phyloP scores from a whole-genome alignment of 2,888 invertebrate species.

The Gibbula magus region DNA sequence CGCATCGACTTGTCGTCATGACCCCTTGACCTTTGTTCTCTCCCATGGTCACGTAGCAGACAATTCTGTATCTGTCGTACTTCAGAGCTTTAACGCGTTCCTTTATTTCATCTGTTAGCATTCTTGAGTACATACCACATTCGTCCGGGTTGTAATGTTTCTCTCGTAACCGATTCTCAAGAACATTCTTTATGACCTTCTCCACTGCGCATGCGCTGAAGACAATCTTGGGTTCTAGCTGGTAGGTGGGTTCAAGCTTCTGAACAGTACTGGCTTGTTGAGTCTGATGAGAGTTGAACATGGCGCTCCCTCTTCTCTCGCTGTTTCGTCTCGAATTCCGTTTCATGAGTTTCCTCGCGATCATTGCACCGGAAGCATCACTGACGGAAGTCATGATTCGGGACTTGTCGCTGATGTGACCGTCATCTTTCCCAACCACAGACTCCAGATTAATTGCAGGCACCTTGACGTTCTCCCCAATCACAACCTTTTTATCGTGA shows the following conservation, averaged over 20 bases:
- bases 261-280: neutral
- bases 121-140: conserved; percentile 50
- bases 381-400: neutral
- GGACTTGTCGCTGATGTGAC: neutral
- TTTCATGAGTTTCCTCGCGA: neutral
- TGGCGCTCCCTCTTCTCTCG: neutral
- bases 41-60: conserved; percentile 53
- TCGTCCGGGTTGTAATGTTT: conserved; percentile 54
- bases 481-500: no score
- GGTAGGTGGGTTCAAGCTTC: conserved; percentile 58
- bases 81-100: conserved; percentile 55
- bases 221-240: conserved; percentile 55
- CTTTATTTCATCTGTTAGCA: conserved; percentile 62
- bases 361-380: neutral
- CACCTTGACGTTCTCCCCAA: neutral
- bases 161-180: conserved; percentile 46
- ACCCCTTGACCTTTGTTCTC: conserved; percentile 58
- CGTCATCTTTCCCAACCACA: neutral
- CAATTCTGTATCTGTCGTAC: conserved; percentile 62
- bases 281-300: neutral
- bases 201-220: conserved; percentile 40
- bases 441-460: neutral
- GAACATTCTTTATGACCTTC: conserved; percentile 42
- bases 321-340: neutral
- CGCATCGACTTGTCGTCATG: conserved; percentile 51